A percentile compares a stretch with the other conserved stretches of the same genome.
These are phyloP conservation scores for Lycodopsis pacificus DNA, from an alignment of 2,797 vertebrate genomes.

Conservation along the genomic window DNA sequence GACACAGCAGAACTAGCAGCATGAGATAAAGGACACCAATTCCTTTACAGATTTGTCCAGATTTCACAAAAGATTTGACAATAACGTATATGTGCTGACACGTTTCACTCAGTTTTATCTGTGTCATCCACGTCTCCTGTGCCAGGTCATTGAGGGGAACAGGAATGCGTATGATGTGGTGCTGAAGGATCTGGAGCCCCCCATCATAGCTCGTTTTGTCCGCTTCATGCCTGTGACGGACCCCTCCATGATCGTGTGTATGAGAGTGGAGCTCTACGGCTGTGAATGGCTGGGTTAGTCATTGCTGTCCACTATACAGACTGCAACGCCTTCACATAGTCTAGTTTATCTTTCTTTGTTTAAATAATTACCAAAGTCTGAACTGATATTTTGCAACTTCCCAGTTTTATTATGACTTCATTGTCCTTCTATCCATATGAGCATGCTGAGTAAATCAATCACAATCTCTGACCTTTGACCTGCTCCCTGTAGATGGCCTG, in stretches of 20 bases:
- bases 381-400: not conserved
- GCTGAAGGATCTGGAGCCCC: slow-evolving; percentile 95
- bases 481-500: slow-evolving; percentile 88
- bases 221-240: slow-evolving; percentile 96
- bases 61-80: not conserved
- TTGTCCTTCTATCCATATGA: not conserved
- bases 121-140: slow-evolving; percentile 15
- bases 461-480: slow-evolving; percentile 17
- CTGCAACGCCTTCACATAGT: not conserved
- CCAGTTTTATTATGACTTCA: not conserved
- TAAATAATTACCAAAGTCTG: not conserved
- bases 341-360: not conserved
- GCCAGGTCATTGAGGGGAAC: slow-evolving; percentile 94
- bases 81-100: not conserved
- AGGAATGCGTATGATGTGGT: slow-evolving; percentile 94
- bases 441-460: not conserved
- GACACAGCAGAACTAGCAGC: not conserved
- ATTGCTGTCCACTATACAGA: not conserved
- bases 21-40: not conserved
- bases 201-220: slow-evolving; percentile 93
- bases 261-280: slow-evolving; percentile 97
- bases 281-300: slow-evolving; percentile 95
- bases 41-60: not conserved
- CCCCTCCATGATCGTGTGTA: slow-evolving; percentile 94
- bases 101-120: not conserved